Evolutionary conservation across 2,797 vertebrate species (phyloP), one percentile per base, ranked within the genome.

Genomic region (Melanotaenia trifasciata): DNA sequence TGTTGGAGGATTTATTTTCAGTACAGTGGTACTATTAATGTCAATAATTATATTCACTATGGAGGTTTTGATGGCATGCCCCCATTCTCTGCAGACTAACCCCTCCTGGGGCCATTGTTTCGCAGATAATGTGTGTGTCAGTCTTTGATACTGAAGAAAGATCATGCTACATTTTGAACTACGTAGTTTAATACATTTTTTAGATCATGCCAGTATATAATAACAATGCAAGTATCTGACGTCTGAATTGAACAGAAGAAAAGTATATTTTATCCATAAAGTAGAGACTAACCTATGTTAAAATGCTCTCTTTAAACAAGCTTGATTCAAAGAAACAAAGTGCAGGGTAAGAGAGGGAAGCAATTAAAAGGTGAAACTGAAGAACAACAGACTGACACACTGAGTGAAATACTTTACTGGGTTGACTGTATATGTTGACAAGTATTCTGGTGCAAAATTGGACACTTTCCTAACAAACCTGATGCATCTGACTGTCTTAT

Each of bases 21-120:
- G 40, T 47, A 38, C 36, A 58, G 32, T 61, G 26, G 14, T 70
- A 53, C 47, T 40, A 72, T 80, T 79, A 67, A 73, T 45, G 77
- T 65, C 51, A 47, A 50, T 74, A 72, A 80, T 32, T 62, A 57
- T 76, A 67, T 82, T 87, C 67, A 73, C 54, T 79, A 70, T 72
- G 74, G 63, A 75, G 36, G 71, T 72, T 84, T 69, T 79, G 60
- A 80, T 76, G 53, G 72, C 57, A 79, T 78, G 61, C 64, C 30
- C 30, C 47, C 51, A 71, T 62, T 81, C 63, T 78, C 57, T 70
- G 64, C 63, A 56, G 64, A 76, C 67, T 62, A 75, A 86, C 58
- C 68, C 72, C 60, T 67, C 58, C 22, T 67, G 67, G 81, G 72
- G 74, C 57, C 61, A n/a, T 67, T 64, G 63, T 68, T 58, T 61